Base-by-base conservation (phyloP, 2,113 vertebrate genomes). In the Aphyosemion australe region DNA sequence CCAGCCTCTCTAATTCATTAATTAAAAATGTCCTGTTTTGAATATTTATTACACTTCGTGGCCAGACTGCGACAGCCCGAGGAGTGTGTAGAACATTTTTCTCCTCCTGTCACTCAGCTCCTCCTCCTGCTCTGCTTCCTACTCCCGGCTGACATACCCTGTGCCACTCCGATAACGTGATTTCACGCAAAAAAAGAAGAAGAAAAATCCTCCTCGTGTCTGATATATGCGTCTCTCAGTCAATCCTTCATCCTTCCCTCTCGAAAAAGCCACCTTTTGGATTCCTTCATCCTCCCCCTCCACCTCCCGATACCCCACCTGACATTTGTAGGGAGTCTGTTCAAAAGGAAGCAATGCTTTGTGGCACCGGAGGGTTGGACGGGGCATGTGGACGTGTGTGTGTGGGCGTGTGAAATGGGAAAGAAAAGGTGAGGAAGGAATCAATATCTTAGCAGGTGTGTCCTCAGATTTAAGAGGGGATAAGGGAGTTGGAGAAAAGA, bases 121-220 rank as follows among this genome's bases (percentile, higher is more conserved):
- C 78, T 60, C 71, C 69, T 61, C 58, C 61, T 32, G 26, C 53
- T 42, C 16, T 1, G 20, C 65, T 67, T 61, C 64, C 74, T 47
- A 57, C 67, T 73, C 54, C 57, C 41, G 11, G 60, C 78, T 79
- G 76, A 78, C 74, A 66, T 54, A 75, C 74, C 76, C 84, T 86
- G 85, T 12, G 19, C 82, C 61, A 18, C 76, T 84, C 78, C 74
- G 76, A 89, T 86, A 90, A 88, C 52, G 52, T 83, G 84, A 90
- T 84, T 86, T 88, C 74, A 88, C 51, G 69, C 81, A 72, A 82
- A 86, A 84, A 71, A 45, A 46, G n/a, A 9, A 47, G 14, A 47
- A 47, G 14, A 18, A 9, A 47, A 86, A 84, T 86, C 83, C 79
- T 64, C 49, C 82, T 69, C 63, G 51, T 84, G 85, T 88, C 78